Evolutionary conservation across 2,888 invertebrate species (phyloP), one percentile per base, ranked within the genome.

Genomic region (Archaeoteleia sp.): DNA sequence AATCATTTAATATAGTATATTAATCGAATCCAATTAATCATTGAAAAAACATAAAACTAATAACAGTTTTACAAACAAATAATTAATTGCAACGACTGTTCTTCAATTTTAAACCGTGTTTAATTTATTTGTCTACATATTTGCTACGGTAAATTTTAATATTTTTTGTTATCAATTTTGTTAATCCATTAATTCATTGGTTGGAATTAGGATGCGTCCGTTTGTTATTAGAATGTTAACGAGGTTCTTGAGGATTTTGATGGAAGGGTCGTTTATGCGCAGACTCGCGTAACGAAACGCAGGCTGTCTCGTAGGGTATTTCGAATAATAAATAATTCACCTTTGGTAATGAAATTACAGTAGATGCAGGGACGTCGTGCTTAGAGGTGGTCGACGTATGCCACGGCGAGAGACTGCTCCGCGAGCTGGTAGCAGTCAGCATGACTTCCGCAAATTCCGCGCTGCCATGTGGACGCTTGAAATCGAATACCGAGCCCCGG

Each of bases 401-500:
- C 48, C 58, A 42, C 25, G 40, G 27, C 20, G 34, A 15, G 35
- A 17, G 39, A n/a, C n/a, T 32, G 48, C 35, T 23, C 12, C 23
- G 17, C 23, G 13, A 20, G 17, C 53, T 40, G 51, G 62, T 48
- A 63, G 55, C 62, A 55, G 51, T 45, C 61, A 53, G 63, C 63
- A 55, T 55, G 63, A 63, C 63, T 63, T 63, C 63, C 63, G 63
- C 63, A 62, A 62, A 62, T 34, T 53, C 39, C 25, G 40, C 43
- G 15, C 30, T 30, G 27, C 43, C 43, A 30, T 25, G 12, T 39
- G 39, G 58, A 58, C 54, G 58, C 48, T 58, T 53, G 58, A 58
- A 66, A 66, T 58, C 53, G 54, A 66, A 66, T 66, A 66, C 66
- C 34, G 39, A 58, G 58, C 66, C 58, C 66, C 46, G 34, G 58